Conservation (phyloP, 2,113 vertebrate genomes). For the Channa argus region DNA sequence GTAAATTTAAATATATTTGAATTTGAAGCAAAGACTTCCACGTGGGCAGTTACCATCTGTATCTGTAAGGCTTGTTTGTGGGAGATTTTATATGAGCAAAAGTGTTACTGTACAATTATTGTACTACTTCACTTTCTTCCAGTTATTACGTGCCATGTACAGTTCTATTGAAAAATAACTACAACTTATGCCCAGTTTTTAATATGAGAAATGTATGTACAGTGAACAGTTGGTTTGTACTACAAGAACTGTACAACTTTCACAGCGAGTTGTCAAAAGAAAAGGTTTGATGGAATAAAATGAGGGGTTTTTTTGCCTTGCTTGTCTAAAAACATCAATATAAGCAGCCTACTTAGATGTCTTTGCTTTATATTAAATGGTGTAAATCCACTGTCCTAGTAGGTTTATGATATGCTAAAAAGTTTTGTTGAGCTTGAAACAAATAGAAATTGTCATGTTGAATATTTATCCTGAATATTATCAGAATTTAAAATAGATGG, state of each 20-base stretch:
- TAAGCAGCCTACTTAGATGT: constrained; percentile 27
- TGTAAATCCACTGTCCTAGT: constrained; percentile 20
- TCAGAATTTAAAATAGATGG: constrained; percentile 26
- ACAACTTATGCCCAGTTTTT: constrained; percentile 18
- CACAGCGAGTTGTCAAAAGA: constrained; percentile 35
- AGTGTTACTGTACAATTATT: constrained; percentile 9
- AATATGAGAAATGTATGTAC: constrained; percentile 3
- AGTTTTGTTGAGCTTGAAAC: constrained; percentile 32
- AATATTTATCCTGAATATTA: neutral
- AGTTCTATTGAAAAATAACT: neutral
- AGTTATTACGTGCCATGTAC: constrained; percentile 40
- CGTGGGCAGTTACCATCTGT: constrained; percentile 8
- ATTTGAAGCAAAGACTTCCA: constrained; percentile 19
- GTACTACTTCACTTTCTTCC: constrained; percentile 32
- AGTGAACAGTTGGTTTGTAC: constrained; percentile 8
- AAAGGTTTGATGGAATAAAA: constrained; percentile 32
- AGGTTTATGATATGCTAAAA: constrained; percentile 1
- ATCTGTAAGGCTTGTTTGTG: constrained; percentile 21
- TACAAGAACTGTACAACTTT: constrained; percentile 17
- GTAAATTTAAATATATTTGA: constrained; percentile 14
- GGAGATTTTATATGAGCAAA: constrained; percentile 12
- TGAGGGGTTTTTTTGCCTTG: constrained; percentile 50
- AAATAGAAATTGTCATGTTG: constrained; percentile 12
- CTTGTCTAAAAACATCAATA: constrained; percentile 39
- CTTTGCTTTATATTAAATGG: constrained; percentile 11